phyloP scores from a whole-genome alignment of 2,888 invertebrate species.

The Acronicta alni region DNA sequence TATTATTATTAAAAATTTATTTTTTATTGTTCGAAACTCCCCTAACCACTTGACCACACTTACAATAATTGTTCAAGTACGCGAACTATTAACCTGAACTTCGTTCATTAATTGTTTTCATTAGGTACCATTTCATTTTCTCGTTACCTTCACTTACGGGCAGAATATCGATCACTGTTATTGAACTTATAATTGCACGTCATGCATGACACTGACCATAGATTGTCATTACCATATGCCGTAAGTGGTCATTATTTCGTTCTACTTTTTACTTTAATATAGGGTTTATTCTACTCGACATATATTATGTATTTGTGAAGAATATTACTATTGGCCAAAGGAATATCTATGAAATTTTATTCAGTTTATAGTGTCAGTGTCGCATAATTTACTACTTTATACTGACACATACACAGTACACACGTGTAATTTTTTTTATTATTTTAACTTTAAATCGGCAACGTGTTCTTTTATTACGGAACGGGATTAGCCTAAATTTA shows the following conservation, averaged over 20 bases:
- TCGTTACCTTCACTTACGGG: constrained; percentile 46
- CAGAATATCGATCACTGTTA: constrained; percentile 51
- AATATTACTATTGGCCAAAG: not conserved
- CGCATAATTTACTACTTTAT: too few relatives aligned
- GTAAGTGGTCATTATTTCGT: constrained; percentile 37
- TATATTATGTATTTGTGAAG: too few relatives aligned
- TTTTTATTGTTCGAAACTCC: not conserved
- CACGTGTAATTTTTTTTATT: too few relatives aligned
- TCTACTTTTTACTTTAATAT: constrained; percentile 18
- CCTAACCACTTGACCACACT: constrained; percentile 12
- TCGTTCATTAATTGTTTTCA: constrained; percentile 39
- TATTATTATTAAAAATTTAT: too few relatives aligned
- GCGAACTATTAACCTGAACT: constrained; percentile 35
- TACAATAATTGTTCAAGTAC: constrained; percentile 22
- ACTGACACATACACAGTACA: too few relatives aligned
- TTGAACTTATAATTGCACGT: constrained; percentile 55
- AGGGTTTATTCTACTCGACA: constrained; percentile 13
- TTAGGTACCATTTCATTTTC: constrained; percentile 41
- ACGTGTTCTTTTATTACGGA: too few relatives aligned
- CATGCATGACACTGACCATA: constrained; percentile 38
- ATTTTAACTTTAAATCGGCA: too few relatives aligned
- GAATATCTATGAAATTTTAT: not conserved
- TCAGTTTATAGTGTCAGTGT: too few relatives aligned
- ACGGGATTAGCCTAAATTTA: too few relatives aligned
- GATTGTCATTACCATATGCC: constrained; percentile 40